Base-by-base conservation (phyloP, 2,888 invertebrate species). In the Prosopocoilus inquinatus region DNA sequence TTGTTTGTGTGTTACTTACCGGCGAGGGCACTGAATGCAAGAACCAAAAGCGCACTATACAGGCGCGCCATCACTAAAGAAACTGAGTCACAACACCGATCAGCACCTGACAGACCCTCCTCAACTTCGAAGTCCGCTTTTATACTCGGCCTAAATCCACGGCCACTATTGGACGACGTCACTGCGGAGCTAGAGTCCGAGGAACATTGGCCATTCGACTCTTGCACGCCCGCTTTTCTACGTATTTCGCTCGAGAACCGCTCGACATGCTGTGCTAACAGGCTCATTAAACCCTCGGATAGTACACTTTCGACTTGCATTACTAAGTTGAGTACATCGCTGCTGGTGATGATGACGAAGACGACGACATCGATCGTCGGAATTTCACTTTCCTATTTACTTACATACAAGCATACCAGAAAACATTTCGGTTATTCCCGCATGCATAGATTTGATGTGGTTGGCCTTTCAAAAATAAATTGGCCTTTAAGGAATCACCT, bases 61-160 rank as follows among this genome's bases (percentile, higher is more conserved):
- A 64, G 66, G 71, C 72, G 73, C 75, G 75, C 75, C 77, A 77
- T 75, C 73, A 73, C 72, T 66, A 47, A 57, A 68, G 62, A 64
- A 70, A 71, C 68, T 67, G 64, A 67, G 69, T 65, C 70, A 71
- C 73, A 67, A 72, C 73, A 72, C 74, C 62, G 73, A 70, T 70
- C 68, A 68, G 68, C 70, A 73, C 75, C 70, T 73, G 72, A 75
- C 74, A 76, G 75, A 67, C 72, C 72, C 70, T 71, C 71, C 70
- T 71, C 65, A 65, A 69, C 68, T 65, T 69, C 71, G 68, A 67
- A 67, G 68, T 64, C 54, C 68, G 70, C 75, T 77, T 77, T 72
- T 77, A 77, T 76, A 76, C 69, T 71, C 75, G 75, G 75, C 75
- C 74, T 75, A 75, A 72, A 74, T 75, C 71, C 70, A 69, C 70